Percentiles rank a stretch among this genome's conserved stretches.
These are phyloP conservation scores for Tanytarsus gracilentus DNA, from an alignment of 2,888 invertebrate genomes.

Conservation along the genomic window DNA sequence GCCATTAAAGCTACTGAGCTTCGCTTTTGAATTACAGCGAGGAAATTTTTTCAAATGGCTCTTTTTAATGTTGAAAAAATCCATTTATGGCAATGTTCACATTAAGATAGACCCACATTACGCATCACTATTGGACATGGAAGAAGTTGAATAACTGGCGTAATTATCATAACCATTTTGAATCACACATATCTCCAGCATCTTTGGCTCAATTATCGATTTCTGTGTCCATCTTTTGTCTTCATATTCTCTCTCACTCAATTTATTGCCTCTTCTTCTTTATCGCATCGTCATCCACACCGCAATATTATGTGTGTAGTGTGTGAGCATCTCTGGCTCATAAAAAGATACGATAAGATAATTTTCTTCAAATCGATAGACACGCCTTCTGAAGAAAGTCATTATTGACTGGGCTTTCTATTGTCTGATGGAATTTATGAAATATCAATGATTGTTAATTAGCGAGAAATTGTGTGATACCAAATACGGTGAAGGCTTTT, in stretches of 20 bases:
- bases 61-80: background rate
- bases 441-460: no score
- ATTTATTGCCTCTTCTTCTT: background rate
- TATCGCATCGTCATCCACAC: background rate
- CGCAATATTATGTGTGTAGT: no score
- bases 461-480: no score
- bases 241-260: background rate
- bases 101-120: slow-evolving; percentile 6
- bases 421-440: no score
- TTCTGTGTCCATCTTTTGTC: background rate
- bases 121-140: slow-evolving; percentile 2
- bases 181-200: background rate
- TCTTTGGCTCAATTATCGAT: background rate
- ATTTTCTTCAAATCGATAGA: slow-evolving; percentile 14
- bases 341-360: slow-evolving; percentile 23
- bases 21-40: background rate
- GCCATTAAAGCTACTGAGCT: slow-evolving; percentile 9
- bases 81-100: background rate
- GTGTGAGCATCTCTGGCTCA: background rate
- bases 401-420: no score
- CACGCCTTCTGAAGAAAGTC: slow-evolving; percentile 19
- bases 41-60: slow-evolving; percentile 5
- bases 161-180: slow-evolving; percentile 28
- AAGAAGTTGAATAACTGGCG: background rate
- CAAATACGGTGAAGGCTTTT: no score